Evolutionary conservation across 1,140 invertebrate species (phyloP).

Genomic region (Drosophila nasuta): DNA sequence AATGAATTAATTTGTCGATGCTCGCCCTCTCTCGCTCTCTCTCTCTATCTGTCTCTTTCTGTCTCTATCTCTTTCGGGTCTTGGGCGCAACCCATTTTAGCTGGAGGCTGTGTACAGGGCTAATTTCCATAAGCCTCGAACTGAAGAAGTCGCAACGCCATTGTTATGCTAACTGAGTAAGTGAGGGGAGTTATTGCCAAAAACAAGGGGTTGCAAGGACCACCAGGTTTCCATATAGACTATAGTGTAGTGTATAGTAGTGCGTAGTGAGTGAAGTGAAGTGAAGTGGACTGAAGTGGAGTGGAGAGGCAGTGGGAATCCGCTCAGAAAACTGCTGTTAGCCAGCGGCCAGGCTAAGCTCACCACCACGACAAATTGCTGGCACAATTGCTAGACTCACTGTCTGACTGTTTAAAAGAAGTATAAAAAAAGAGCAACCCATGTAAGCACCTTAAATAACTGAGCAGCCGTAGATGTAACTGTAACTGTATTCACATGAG

Average conservation of each 20-base stretch:
- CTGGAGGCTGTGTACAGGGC: constrained; percentile 72
- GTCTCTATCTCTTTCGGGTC: background rate
- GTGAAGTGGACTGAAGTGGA: constrained; percentile 11
- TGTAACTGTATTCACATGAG: constrained; percentile 50
- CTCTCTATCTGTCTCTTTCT: background rate
- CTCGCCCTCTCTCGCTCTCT: constrained; percentile 8
- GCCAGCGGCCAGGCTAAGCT: constrained; percentile 65
- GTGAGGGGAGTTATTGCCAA: background rate
- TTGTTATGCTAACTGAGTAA: constrained; percentile 74
- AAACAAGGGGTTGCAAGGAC: constrained; percentile 66
- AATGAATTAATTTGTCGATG: constrained; percentile 82
- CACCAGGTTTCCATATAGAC: constrained; percentile 37
- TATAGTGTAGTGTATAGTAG: background rate
- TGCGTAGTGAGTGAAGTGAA: constrained; percentile 15
- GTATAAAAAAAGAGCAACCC: constrained; percentile 62
- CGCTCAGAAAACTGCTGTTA: constrained; percentile 47
- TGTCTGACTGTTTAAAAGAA: constrained; percentile 12
- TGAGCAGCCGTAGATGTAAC: constrained; percentile 43
- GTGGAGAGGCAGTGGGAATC: constrained; percentile 32
- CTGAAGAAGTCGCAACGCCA: constrained; percentile 72
- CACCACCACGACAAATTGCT: constrained; percentile 80
- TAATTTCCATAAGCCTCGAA: constrained; percentile 80
- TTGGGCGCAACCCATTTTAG: constrained; percentile 1
- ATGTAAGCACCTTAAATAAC: constrained; percentile 80
- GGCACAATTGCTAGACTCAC: constrained; percentile 52